Base-by-base conservation (phyloP, 1,140 invertebrate genomes). In the Cotesia vestalis region DNA sequence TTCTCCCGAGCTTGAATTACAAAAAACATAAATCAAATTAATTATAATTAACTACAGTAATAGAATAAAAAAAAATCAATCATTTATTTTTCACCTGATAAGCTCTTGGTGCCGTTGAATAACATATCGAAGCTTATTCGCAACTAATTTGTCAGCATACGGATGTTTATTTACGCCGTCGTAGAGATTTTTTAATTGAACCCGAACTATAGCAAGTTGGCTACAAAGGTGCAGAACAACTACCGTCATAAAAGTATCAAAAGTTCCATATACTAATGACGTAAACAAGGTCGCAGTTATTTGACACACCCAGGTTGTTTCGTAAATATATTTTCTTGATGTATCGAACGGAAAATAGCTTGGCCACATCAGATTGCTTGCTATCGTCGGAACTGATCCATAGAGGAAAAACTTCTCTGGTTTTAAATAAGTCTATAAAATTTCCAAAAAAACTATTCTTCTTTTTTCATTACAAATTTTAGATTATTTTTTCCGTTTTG, bases 231-330 rank as follows among this genome's bases (percentile, higher is more conserved):
- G 75, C 0, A 73, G 4, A 38, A 72, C 69, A 9, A 66, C 70
- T 36, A 74, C 61, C 3, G 71, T 62, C 8, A 76, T 69, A 34
- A 74, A 74, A 61, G 60, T 61, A 63, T 74, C 69, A 11, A 53
- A 70, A 3, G 52, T 40, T 11, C 59, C 35, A 68, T 72, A 76
- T 40, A 40, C 38, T 57, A 36, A 3, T 4, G 34, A 55, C 11
- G 34, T 57, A 9, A 74, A 2, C 27, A 70, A 4, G 11, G 52
- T 38, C 12, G 61, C 67, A 0, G 70, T 11, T n/a, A 69, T 72
- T 36, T 74, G 73, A 3, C 46, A 36, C 6, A 73, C 40, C 46
- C 62, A 76, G n/a, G 69, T 67, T n/a, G 73, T 46, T 46, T 46
- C 40, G 11, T 6, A 46, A 46, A 46, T 46, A 46, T 46, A 46